A percentile compares a stretch with the other conserved stretches of the same genome.
These are phyloP conservation scores for Camponotus fellah DNA, from an alignment of 2,888 invertebrate species.

Conservation along the genomic window DNA sequence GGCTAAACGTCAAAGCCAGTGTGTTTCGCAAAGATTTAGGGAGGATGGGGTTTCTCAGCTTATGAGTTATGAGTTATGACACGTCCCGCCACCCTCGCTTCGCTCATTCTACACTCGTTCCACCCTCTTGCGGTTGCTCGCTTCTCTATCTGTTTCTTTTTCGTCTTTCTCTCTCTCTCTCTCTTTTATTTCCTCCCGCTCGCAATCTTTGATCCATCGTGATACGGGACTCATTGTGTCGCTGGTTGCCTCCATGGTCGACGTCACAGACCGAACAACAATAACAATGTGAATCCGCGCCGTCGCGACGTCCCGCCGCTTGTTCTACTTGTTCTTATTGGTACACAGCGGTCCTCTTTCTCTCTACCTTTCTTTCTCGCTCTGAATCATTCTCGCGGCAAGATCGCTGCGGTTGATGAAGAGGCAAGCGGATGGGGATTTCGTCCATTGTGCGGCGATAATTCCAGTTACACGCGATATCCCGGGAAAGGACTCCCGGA, in stretches of 20 bases:
- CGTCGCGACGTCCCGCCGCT: slow-evolving; percentile 13
- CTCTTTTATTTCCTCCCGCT: slow-evolving; percentile 45
- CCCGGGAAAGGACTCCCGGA: slow-evolving; percentile 64
- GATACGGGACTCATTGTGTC: slow-evolving; percentile 81
- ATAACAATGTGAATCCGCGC: slow-evolving; percentile 65
- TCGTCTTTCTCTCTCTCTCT: slow-evolving; percentile 40
- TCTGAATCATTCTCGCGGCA: slow-evolving; percentile 61
- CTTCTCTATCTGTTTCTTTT: slow-evolving; percentile 53
- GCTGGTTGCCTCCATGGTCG: slow-evolving; percentile 54
- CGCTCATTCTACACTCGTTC: slow-evolving; percentile 47
- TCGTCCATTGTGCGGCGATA: slow-evolving; percentile 83
- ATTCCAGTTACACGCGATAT: slow-evolving; percentile 82
- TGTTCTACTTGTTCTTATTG: slow-evolving; percentile 39
- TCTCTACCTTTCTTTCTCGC: slow-evolving; percentile 30
- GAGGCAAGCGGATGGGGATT: slow-evolving; percentile 63
- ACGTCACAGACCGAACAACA: slow-evolving; percentile 61
- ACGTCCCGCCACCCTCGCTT: slow-evolving; percentile 56
- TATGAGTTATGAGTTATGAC: slow-evolving; percentile 79
- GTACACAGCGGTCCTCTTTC: slow-evolving; percentile 31
- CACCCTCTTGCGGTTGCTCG: slow-evolving; percentile 50
- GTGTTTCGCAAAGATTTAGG: slow-evolving; percentile 83
- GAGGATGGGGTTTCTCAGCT: slow-evolving; percentile 77
- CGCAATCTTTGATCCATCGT: slow-evolving; percentile 81
- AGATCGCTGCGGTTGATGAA: slow-evolving; percentile 72
- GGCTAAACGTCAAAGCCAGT: slow-evolving; percentile 80